A percentile compares a stretch with the other conserved stretches of the same genome.
phyloP scores from a whole-genome alignment of 2,797 vertebrate genomes.

The Tenualosa thibaudeaui region DNA sequence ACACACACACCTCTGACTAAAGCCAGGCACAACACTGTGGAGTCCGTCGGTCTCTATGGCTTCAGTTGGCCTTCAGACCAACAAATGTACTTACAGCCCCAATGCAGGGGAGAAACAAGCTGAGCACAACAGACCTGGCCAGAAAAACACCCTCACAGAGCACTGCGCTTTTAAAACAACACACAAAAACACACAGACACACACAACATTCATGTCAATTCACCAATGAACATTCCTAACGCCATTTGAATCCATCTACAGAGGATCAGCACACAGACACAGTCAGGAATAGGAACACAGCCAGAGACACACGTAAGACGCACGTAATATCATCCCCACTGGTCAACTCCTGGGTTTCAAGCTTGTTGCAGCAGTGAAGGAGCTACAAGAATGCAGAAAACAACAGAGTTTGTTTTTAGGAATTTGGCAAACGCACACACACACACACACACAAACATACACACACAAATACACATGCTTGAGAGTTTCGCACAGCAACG shows the following conservation, averaged over 20 bases:
- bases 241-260: no score
- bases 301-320: neutral
- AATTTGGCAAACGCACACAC: neutral
- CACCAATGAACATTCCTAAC: no score
- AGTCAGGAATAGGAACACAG: neutral
- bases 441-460: neutral
- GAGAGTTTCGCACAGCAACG: slow-evolving; percentile 41
- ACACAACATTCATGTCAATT: neutral
- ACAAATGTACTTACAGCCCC: slow-evolving; percentile 13
- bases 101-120: neutral
- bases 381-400: slow-evolving; percentile 6
- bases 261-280: neutral
- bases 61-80: slow-evolving; percentile 13
- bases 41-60: neutral
- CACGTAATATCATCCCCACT: neutral
- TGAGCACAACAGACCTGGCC: neutral
- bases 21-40: neutral
- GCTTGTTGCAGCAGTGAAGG: neutral
- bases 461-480: neutral
- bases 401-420: slow-evolving; percentile 3
- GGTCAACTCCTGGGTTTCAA: neutral
- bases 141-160: neutral
- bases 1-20: neutral
- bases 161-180: neutral
- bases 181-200: neutral